Evolutionary conservation across 2,888 invertebrate genomes (phyloP), one percentile per base, ranked within the genome.

Genomic region (Chrysolina haemoptera): DNA sequence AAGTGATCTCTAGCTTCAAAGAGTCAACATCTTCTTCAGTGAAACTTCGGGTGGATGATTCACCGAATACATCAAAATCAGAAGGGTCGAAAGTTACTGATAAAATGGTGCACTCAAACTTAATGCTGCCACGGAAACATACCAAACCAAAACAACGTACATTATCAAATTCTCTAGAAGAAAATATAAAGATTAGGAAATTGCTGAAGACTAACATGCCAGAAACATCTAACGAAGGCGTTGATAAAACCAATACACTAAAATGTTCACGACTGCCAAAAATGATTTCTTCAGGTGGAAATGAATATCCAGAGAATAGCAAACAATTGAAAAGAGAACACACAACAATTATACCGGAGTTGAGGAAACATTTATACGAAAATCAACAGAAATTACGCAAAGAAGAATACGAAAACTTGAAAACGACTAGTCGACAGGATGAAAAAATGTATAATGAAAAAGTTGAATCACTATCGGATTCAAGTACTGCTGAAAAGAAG

Each of bases 151-250:
- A 20, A 10, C 11, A 53, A 53, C 22, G 20, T 20, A 18, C 53
- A 53, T 12, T 53, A 11, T 53, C 20, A 43, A 43, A 50, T 10
- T 50, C 16, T 35, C 59, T 59, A 9, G 59, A 35, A 59, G 27
- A 27, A n/a, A 59, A 59, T n/a, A 4, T 59, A n/a, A 59, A 59
- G 35, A 27, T 14, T 8, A 35, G 59, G 59, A 59, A 59, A 59
- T 27, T 59, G 27, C 27, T 59, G n/a, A 35, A 59, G 35, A 6
- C n/a, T 11, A 20, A 18, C 0, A 55, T 5, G 1, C 8, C 6
- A 55, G 55, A 20, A 14, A 27, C 14, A 9, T 53, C 53, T 20
- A 2, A 16, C 5, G 20, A 18, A 12, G 18, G 20, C 11, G 14
- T 0, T 16, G 53, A 53, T 18, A 20, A 20, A 12, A 53, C 20